phyloP scores from a whole-genome alignment of 2,888 invertebrate species.

The Brenthis daphne region DNA sequence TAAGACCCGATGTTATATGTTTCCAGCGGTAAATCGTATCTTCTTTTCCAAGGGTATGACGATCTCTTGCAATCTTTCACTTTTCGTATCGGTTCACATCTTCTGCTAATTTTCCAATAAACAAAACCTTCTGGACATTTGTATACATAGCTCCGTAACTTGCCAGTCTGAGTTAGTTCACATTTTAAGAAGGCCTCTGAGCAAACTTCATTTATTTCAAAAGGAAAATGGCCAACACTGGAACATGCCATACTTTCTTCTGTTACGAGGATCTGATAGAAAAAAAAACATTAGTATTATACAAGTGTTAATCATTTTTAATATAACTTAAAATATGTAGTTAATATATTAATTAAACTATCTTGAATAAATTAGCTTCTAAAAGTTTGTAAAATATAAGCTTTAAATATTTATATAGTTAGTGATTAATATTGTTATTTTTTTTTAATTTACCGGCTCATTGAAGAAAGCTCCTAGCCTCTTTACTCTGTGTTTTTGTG shows the following conservation, averaged over 20 bases:
- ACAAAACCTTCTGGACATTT: constrained; percentile 89
- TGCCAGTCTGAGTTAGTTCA: constrained; percentile 69
- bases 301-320: not conserved
- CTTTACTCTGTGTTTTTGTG: constrained; percentile 80
- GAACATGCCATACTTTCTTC: constrained; percentile 83
- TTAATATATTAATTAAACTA: no score
- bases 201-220: constrained; percentile 85
- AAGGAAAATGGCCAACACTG: constrained; percentile 85
- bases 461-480: constrained; percentile 73
- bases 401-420: no score
- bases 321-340: not conserved
- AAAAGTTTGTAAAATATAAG: no score
- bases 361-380: no score
- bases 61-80: constrained; percentile 83
- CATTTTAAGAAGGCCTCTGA: constrained; percentile 89
- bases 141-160: constrained; percentile 86
- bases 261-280: constrained; percentile 84
- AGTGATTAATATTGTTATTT: not conserved
- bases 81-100: constrained; percentile 86
- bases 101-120: constrained; percentile 89
- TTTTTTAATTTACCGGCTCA: constrained; percentile 80
- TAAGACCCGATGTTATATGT: constrained; percentile 74
- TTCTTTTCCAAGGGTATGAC: constrained; percentile 64
- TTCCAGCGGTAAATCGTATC: constrained; percentile 83
- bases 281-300: constrained; percentile 26